These are phyloP conservation scores for Diuraphis noxia DNA, from an alignment of 1,140 invertebrate genomes.

Conservation along the genomic window DNA sequence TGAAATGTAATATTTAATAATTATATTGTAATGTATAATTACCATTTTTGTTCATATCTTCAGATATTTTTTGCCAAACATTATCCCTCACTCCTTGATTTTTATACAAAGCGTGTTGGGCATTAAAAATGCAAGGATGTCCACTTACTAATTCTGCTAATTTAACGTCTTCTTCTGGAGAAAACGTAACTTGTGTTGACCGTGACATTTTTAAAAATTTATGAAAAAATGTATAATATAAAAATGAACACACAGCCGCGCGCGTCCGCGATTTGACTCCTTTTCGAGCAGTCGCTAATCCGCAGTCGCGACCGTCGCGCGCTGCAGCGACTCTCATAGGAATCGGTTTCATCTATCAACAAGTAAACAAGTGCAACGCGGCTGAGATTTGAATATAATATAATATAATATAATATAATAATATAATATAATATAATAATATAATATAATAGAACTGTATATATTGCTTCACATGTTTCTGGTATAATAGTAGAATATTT, in stretches of 20 bases:
- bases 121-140: background rate
- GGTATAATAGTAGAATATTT: constrained; percentile 30
- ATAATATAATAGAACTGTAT: background rate
- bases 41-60: background rate
- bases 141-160: background rate
- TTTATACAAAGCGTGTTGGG: background rate
- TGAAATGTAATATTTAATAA: no score
- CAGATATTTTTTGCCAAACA: background rate
- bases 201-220: no score
- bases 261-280: background rate
- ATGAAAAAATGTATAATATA: constrained; percentile 3
- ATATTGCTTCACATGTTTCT: no score
- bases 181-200: background rate
- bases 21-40: no score
- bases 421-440: no score
- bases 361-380: background rate
- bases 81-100: constrained; percentile 7
- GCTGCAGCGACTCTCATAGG: background rate
- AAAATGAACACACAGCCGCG: background rate
- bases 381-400: no score
- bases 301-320: background rate
- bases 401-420: no score
- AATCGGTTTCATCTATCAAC: background rate
- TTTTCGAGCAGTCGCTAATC: background rate
- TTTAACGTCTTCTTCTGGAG: background rate